A percentile compares a stretch with the other conserved stretches of the same genome.
Evolutionary conservation across 2,888 invertebrate species (phyloP).

Genomic region (Nephrotoma guestfalica): DNA sequence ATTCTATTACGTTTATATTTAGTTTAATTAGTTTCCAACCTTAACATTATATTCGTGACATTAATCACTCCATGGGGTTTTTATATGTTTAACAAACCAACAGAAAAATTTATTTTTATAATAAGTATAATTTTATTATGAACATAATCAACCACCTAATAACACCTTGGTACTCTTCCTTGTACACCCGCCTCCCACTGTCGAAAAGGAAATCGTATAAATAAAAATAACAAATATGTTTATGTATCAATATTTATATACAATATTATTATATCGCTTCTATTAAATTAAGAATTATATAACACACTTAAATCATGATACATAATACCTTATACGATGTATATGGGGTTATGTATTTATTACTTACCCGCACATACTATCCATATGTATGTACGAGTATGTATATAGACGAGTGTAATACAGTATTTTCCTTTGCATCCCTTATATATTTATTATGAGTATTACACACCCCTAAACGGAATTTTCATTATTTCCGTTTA

Average conservation of each 20-base stretch:
- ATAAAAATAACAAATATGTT: neutral
- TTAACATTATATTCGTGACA: neutral
- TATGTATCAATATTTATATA: neutral
- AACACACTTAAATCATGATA: neutral
- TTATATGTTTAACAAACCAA: neutral
- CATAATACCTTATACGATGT: neutral
- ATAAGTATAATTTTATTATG: neutral
- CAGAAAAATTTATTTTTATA: neutral
- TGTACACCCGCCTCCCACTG: neutral
- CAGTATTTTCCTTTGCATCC: neutral
- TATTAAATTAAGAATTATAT: neutral
- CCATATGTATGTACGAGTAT: neutral
- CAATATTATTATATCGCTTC: neutral
- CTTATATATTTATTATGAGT: no score
- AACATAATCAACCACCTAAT: neutral
- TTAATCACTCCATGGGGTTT: neutral
- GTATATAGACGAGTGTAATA: neutral
- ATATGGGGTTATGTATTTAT: neutral
- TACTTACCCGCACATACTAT: neutral
- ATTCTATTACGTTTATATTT: neutral
- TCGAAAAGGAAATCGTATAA: neutral
- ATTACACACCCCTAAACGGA: neutral
- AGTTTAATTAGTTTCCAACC: neutral
- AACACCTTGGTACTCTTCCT: neutral
- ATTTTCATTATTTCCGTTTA: neutral